Evolutionary conservation across 2,888 invertebrate genomes (phyloP), one percentile per base, ranked within the genome.

Genomic region (Crioceris asparagi): DNA sequence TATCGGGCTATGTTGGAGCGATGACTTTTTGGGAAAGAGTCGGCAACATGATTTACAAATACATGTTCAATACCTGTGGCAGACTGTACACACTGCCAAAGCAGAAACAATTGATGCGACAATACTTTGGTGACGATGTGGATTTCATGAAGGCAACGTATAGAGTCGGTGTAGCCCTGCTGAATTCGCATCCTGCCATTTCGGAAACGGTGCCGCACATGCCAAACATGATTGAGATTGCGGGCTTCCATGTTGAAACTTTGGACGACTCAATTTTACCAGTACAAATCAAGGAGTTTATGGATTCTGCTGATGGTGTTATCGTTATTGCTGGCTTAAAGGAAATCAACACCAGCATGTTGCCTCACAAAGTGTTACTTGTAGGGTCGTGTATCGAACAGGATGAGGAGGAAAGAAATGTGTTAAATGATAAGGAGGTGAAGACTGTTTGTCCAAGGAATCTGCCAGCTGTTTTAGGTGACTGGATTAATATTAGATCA

Each of bases 201-300:
- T 67, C 69, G 30, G 48, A 59, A 6, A 62, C 72, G 1, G 54
- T 61, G 4, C 72, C 75, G 0, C 62, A 68, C 18, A 60, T 70
- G 3, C 75, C 75, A 0, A 72, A 70, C 48, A 61, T 72, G 44
- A 57, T 74, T 2, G 71, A 75, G 49, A 63, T 75, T 33, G 75
- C 74, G n/a, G 75, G 75, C 23, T 50, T 68, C 29, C 75, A 75
- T 30, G 39, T 57, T 4, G 37, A 41, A 32, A n/a, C n/a, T n/a
- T n/a, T n/a, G n/a, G n/a, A n/a, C n/a, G 39, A 47, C 3, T 49
- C 55, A 41, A 19, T 36, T 6, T 32, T 59, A 14, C 53, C 57
- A 1, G 30, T 43, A 38, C 70, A 74, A 50, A 52, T 75, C 1
- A 62, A 72, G 56, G 55, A 60, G 10, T 58, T 69, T 35, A 48